These are phyloP conservation scores for Pollenia amentaria DNA, from an alignment of 2,888 invertebrate genomes.

Conservation along the genomic window DNA sequence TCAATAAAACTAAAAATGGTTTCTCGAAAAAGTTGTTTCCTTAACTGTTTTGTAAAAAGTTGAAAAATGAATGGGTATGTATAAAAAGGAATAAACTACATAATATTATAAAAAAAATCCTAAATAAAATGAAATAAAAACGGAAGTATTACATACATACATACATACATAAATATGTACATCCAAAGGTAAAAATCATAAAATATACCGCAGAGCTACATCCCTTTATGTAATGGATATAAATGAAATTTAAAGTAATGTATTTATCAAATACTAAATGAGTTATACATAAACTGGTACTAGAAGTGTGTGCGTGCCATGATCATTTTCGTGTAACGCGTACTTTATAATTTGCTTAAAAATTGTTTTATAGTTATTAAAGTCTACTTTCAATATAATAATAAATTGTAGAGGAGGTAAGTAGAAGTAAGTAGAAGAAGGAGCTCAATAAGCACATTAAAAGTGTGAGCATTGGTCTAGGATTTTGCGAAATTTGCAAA, in stretches of 20 bases:
- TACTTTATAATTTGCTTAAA: too few species aligned
- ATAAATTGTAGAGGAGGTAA: too few species aligned
- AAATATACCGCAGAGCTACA: not conserved
- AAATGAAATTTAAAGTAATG: conserved; percentile 5
- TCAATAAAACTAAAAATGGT: conserved; percentile 64
- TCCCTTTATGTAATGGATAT: not conserved
- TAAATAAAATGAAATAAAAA: not conserved
- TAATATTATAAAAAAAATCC: not conserved
- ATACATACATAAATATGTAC: not conserved
- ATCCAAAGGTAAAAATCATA: not conserved
- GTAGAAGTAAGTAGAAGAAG: too few species aligned
- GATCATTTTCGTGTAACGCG: too few species aligned
- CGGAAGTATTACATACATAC: not conserved
- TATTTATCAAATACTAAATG: not conserved
- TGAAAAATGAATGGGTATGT: conserved; percentile 6
- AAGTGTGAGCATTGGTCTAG: too few species aligned
- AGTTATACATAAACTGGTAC: too few species aligned
- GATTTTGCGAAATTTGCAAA: too few species aligned
- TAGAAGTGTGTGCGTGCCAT: too few species aligned
- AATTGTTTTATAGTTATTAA: too few species aligned
- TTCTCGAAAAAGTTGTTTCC: conserved; percentile 8
- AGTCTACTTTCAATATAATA: too few species aligned
- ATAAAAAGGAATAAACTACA: not conserved
- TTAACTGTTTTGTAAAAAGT: conserved; percentile 12
- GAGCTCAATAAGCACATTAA: too few species aligned